Conservation (phyloP, 2,888 invertebrate species). For the Acronicta aceris region DNA sequence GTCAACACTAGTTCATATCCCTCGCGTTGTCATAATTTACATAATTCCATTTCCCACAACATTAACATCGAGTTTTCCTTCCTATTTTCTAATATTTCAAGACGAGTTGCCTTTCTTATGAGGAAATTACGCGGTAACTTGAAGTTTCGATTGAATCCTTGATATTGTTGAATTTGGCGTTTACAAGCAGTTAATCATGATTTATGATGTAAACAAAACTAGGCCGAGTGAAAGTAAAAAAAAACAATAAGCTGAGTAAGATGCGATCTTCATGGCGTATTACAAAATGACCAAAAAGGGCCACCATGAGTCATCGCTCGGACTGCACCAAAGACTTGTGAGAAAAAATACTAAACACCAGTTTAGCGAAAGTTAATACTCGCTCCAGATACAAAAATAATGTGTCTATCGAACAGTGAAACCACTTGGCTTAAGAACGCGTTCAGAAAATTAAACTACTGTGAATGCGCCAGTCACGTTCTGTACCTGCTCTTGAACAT, state of each 20-base stretch:
- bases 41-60: constrained; percentile 61
- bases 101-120: not conserved
- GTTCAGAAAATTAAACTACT: constrained; percentile 68
- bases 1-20: constrained; percentile 13
- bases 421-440: constrained; percentile 70
- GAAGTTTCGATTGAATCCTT: not conserved
- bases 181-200: constrained; percentile 6
- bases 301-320: constrained; percentile 32
- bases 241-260: constrained; percentile 40
- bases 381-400: constrained; percentile 78
- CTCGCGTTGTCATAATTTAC: constrained; percentile 59
- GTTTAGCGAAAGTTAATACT: constrained; percentile 74
- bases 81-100: constrained; percentile 74
- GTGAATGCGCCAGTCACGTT: constrained; percentile 49
- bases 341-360: constrained; percentile 56
- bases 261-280: constrained; percentile 22
- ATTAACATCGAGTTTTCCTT: constrained; percentile 65
- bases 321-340: constrained; percentile 28
- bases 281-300: constrained; percentile 50
- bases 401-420: constrained; percentile 80
- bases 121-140: constrained; percentile 11
- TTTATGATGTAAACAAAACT: constrained; percentile 30
- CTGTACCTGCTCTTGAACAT: constrained; percentile 53
- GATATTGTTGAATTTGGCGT: not conserved
- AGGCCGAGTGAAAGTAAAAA: constrained; percentile 54